Evolutionary conservation across 2,113 vertebrate genomes (phyloP).

Genomic region (Balaeniceps rex): DNA sequence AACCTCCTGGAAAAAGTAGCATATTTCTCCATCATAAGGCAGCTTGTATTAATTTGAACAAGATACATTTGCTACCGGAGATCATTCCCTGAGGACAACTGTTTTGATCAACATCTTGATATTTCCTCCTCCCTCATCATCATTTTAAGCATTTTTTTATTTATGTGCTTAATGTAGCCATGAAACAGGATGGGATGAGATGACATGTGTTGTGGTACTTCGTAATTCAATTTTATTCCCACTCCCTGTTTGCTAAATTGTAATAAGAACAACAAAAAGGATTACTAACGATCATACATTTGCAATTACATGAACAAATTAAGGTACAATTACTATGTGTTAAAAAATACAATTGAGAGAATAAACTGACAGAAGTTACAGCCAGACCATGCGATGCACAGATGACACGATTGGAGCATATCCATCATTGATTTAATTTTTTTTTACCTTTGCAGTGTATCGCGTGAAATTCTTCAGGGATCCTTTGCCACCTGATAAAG

Average conservation of each 20-base stretch:
- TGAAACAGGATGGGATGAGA: slow-evolving; percentile 18
- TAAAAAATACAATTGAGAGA: slow-evolving; percentile 59
- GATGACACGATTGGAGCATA: background rate
- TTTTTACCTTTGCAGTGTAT: slow-evolving; percentile 74
- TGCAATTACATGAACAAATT: slow-evolving; percentile 75
- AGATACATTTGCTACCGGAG: slow-evolving; percentile 24
- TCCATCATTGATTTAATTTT: background rate
- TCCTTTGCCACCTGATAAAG: background rate
- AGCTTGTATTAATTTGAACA: slow-evolving; percentile 24
- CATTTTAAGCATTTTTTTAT: slow-evolving; percentile 16
- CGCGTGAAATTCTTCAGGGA: slow-evolving; percentile 74
- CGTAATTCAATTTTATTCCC: slow-evolving; percentile 60
- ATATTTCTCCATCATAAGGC: background rate
- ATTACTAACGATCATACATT: slow-evolving; percentile 63
- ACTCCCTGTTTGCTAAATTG: slow-evolving; percentile 49
- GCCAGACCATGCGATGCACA: background rate
- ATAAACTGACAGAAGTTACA: slow-evolving; percentile 31
- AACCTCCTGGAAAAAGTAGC: background rate
- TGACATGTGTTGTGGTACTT: slow-evolving; percentile 18
- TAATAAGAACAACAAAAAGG: slow-evolving; percentile 67
- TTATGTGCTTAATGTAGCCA: slow-evolving; percentile 32
- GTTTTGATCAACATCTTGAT: slow-evolving; percentile 38
- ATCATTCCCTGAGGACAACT: background rate
- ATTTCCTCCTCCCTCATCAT: slow-evolving; percentile 9
- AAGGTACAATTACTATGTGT: slow-evolving; percentile 69